Conservation (phyloP, 2,888 invertebrate genomes). For the Synanthedon vespiformis region DNA sequence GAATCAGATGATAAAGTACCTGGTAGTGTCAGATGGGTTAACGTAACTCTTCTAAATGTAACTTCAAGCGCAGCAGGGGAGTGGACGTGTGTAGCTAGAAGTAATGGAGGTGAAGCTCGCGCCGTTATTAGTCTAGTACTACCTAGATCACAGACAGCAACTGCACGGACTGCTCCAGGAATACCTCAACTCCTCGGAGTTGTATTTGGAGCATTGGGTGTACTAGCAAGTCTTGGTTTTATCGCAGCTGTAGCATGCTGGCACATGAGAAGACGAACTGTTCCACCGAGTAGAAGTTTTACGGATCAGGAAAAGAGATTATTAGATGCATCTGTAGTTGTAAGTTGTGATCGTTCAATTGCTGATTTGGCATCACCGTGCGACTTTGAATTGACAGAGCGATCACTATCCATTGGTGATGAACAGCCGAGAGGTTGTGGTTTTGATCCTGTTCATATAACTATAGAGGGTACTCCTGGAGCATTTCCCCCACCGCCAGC, state of each 20-base stretch:
- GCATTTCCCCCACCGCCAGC: conserved; percentile 66
- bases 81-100: conserved; percentile 85
- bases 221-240: conserved; percentile 76
- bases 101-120: conserved; percentile 73
- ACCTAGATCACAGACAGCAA: conserved; percentile 77
- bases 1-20: conserved; percentile 56
- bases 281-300: conserved; percentile 77
- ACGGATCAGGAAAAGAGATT: conserved; percentile 90
- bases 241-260: conserved; percentile 63
- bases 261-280: conserved; percentile 80
- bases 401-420: conserved; percentile 51
- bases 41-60: conserved; percentile 85
- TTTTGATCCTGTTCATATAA: conserved; percentile 74
- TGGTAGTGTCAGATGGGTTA: conserved; percentile 77
- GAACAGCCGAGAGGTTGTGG: conserved; percentile 51
- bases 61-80: conserved; percentile 87
- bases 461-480: conserved; percentile 69
- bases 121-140: conserved; percentile 71
- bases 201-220: conserved; percentile 79
- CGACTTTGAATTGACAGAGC: conserved; percentile 60
- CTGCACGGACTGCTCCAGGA: conserved; percentile 79
- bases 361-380: conserved; percentile 73
- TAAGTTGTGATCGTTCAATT: conserved; percentile 76
- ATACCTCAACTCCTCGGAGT: conserved; percentile 81
- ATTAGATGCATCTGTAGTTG: conserved; percentile 78